A percentile compares a stretch with the other conserved stretches of the same genome.
Conservation (phyloP, 2,797 vertebrate species). For the Protosalanx chinensis region DNA sequence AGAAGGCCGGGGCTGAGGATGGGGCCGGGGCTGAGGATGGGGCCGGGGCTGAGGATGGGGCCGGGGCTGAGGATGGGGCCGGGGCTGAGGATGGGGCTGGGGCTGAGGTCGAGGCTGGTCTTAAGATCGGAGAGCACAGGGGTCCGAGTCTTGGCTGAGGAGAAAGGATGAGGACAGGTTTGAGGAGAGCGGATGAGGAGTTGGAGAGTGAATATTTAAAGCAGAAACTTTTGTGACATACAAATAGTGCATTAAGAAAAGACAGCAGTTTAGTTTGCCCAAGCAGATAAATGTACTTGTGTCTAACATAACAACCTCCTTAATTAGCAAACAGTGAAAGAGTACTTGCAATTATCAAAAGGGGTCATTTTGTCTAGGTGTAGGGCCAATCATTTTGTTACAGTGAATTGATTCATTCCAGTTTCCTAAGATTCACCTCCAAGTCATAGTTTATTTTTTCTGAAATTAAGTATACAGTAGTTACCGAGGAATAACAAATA, state of each 20-base stretch:
- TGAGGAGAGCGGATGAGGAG: no score
- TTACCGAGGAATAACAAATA: slow-evolving; percentile 55
- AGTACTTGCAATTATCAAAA: background rate
- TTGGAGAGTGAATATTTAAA: background rate
- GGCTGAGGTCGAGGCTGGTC: slow-evolving; percentile 25
- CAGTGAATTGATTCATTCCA: slow-evolving; percentile 3
- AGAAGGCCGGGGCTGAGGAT: slow-evolving; percentile 31
- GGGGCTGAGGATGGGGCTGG: background rate
- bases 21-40: background rate
- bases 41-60: slow-evolving; percentile 13
- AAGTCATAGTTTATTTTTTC: slow-evolving; percentile 53
- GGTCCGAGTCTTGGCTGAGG: slow-evolving; percentile 50
- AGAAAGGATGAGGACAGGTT: slow-evolving; percentile 3
- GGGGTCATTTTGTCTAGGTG: background rate
- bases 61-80: slow-evolving; percentile 31
- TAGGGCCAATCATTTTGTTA: background rate
- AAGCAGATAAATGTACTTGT: background rate
- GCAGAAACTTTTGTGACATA: background rate
- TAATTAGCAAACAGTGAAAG: background rate
- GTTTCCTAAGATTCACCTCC: slow-evolving; percentile 6
- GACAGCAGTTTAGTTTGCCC: no score
- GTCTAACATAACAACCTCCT: background rate
- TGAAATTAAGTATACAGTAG: slow-evolving; percentile 32
- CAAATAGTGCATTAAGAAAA: no score
- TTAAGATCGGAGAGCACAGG: slow-evolving; percentile 21